Evolutionary conservation across 2,888 invertebrate genomes (phyloP), one percentile per base, ranked within the genome.

Genomic region (Megalurothrips usitatus): DNA sequence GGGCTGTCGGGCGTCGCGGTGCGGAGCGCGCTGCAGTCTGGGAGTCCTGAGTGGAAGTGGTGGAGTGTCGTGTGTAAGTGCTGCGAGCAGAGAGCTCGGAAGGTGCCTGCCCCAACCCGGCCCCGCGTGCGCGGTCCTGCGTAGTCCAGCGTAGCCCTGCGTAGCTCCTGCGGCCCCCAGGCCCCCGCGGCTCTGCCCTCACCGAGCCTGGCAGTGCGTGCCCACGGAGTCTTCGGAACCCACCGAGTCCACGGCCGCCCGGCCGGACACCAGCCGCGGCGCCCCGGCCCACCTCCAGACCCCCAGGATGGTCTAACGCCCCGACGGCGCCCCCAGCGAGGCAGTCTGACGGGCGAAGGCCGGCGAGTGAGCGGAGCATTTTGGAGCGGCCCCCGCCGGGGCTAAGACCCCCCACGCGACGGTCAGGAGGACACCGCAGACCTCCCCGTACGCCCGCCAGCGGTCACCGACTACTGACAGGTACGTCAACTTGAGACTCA

Each of bases 21-120:
- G 68, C n/a, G 23, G 23, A 19, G 68, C 23, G 68, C 68, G 68
- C 23, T 75, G 68, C 68, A 75, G 68, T 75, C 68, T 23, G 23
- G 68, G 68, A 75, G 68, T 75, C 23, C 68, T 23, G 68, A 58
- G 68, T 26, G 68, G 68, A 75, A 23, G 68, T 75, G 26, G 68
- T 26, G 68, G 68, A 75, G 68, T 23, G 68, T 11, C 17, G 68
- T 75, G 68, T 75, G 26, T 75, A 26, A 75, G 68, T 11, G 58
- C 58, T 19, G 34, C 58, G 14, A 58, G 58, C 14, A 2, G 34
- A 43, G n/a, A 43, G 34, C 34, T 43, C 3, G 3, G 34, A 43
- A 43, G 34, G 3, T 43, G 34, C 34, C 34, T 43, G 34, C 34
- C 34, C 34, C 34, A 6, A 43, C 34, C 34, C 34, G n/a, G n/a